A percentile compares a stretch with the other conserved stretches of the same genome.
phyloP scores from a whole-genome alignment of 2,797 vertebrate species.

The Tinamus major region DNA sequence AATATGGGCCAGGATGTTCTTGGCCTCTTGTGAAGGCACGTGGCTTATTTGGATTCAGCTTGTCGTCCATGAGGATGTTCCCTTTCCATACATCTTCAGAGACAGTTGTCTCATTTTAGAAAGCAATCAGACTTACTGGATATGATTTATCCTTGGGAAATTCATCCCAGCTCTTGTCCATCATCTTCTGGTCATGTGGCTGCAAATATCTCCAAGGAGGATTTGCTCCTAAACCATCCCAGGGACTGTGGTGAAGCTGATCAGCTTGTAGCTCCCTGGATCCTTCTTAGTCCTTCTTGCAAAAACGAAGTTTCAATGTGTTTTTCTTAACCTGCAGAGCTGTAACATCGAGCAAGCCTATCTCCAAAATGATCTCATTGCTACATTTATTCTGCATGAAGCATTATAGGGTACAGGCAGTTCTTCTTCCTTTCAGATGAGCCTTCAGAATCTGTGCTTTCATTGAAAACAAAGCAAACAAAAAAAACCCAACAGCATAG shows the following conservation, averaged over 20 bases:
- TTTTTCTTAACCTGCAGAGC: neutral
- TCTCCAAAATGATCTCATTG: neutral
- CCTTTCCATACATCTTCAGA: neutral
- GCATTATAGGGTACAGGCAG: neutral
- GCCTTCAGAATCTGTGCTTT: neutral
- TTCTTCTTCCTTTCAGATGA: neutral
- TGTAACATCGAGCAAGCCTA: fast-evolving
- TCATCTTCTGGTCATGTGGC: neutral
- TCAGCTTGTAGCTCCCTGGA: neutral
- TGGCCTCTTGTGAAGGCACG: neutral
- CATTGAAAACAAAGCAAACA: neutral
- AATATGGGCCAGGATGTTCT: neutral
- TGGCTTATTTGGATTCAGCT: too few species aligned
- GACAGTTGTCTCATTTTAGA: too few species aligned
- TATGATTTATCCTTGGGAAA: neutral
- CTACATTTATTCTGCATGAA: neutral
- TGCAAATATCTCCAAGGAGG: neutral
- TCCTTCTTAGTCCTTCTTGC: neutral
- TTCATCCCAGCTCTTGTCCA: too few species aligned
- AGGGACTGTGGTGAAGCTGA: neutral
- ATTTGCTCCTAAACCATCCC: neutral
- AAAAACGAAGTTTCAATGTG: neutral
- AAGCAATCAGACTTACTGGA: neutral
- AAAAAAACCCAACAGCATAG: neutral
- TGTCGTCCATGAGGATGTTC: too few species aligned